A percentile compares a stretch with the other conserved stretches of the same genome.
Evolutionary conservation across 2,888 invertebrate species (phyloP).

Genomic region (Brachynemurus nebulosus): DNA sequence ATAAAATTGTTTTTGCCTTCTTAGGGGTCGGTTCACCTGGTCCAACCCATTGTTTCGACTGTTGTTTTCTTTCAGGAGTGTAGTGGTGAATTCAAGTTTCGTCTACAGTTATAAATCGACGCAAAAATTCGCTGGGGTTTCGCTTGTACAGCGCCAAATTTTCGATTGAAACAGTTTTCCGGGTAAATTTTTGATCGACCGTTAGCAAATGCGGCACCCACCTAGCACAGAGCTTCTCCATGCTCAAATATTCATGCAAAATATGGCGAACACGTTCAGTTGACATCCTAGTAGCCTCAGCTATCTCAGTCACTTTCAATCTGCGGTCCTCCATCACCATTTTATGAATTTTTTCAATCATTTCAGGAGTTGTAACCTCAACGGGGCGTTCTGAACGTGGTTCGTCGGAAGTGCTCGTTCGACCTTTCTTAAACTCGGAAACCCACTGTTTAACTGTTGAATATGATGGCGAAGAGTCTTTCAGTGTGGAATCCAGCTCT

Average conservation of each 20-base stretch:
- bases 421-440: conserved; percentile 16
- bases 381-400: conserved; percentile 16
- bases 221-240: conserved; percentile 19
- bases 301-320: conserved; percentile 19
- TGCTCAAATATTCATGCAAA: conserved; percentile 19
- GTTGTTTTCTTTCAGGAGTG: no score
- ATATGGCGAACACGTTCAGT: conserved; percentile 15
- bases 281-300: conserved; percentile 16
- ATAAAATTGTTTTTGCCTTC: no score
- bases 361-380: conserved; percentile 15
- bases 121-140: no score
- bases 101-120: no score
- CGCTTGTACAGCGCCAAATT: no score
- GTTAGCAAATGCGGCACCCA: conserved; percentile 14
- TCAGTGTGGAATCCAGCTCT: no score
- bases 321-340: no score
- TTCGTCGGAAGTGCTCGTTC: conserved; percentile 15
- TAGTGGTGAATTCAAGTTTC: no score
- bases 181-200: conserved; percentile 11
- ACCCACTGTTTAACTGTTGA: no score
- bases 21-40: no score
- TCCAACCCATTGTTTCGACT: no score
- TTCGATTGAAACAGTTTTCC: no score
- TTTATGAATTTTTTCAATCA: conserved; percentile 18
- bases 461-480: conserved; percentile 16